Evolutionary conservation across 1,140 invertebrate genomes (phyloP).

Genomic region (Drusus annulatus): DNA sequence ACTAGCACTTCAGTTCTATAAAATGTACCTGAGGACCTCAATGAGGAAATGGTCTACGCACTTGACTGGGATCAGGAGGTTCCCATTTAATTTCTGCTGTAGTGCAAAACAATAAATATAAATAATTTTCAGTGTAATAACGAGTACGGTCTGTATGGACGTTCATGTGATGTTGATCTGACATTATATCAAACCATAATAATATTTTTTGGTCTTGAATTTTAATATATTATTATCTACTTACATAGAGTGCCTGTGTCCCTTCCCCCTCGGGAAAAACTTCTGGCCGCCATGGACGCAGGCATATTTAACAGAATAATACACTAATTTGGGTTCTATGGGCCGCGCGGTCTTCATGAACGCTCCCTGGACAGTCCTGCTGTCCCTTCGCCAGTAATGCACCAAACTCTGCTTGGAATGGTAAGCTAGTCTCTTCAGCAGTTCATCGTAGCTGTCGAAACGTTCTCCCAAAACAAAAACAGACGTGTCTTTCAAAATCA

Average conservation of each 20-base stretch:
- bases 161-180: too few relatives aligned
- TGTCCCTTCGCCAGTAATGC: slow-evolving; percentile 69
- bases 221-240: slow-evolving; percentile 22
- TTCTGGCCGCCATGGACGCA: slow-evolving; percentile 70
- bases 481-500: slow-evolving; percentile 41
- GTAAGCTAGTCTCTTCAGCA: slow-evolving; percentile 62
- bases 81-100: too few relatives aligned
- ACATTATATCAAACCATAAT: too few relatives aligned
- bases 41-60: too few relatives aligned
- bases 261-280: slow-evolving; percentile 66
- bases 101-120: too few relatives aligned
- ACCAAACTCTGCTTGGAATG: slow-evolving; percentile 66
- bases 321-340: slow-evolving; percentile 66
- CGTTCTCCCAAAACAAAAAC: slow-evolving; percentile 64
- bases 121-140: too few relatives aligned
- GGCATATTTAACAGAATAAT: slow-evolving; percentile 70
- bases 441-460: slow-evolving; percentile 68
- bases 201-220: too few relatives aligned
- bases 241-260: slow-evolving; percentile 60
- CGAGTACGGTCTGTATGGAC: too few relatives aligned
- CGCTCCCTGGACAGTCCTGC: slow-evolving; percentile 67
- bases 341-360: slow-evolving; percentile 69
- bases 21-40: too few relatives aligned
- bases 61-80: too few relatives aligned
- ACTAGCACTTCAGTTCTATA: too few relatives aligned